Conservation (phyloP, 1,140 invertebrate genomes). For the Lamellibrachia luymesi region DNA sequence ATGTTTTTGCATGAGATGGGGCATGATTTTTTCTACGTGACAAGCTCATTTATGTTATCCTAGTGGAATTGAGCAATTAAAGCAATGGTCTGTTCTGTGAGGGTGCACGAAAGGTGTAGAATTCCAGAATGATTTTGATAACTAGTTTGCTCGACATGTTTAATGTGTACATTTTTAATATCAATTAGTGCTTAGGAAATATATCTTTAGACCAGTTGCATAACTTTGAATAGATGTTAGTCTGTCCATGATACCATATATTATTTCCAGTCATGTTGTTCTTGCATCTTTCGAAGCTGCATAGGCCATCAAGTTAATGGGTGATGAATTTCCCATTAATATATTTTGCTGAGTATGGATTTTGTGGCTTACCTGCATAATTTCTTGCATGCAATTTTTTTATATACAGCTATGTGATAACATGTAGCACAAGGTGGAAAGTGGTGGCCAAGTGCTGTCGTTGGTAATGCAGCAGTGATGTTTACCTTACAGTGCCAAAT, state of each 20-base stretch:
- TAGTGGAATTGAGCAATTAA: background rate
- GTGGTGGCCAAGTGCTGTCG: background rate
- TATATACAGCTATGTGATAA: background rate
- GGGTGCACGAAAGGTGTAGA: background rate
- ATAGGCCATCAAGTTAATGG: background rate
- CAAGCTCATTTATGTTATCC: background rate
- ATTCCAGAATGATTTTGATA: background rate
- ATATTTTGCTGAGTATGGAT: background rate
- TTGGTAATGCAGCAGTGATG: background rate
- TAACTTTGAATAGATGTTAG: background rate
- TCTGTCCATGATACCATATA: background rate
- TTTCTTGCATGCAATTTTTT: background rate
- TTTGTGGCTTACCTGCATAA: background rate
- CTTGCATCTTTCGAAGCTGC: background rate
- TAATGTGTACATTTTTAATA: background rate
- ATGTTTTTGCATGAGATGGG: background rate
- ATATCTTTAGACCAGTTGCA: background rate
- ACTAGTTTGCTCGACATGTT: background rate
- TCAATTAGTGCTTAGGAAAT: background rate
- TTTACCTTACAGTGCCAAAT: background rate
- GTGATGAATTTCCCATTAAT: background rate
- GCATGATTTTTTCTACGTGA: background rate
- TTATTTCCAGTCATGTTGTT: background rate
- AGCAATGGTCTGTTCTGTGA: background rate
- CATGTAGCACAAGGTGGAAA: background rate